Conservation (phyloP, 2,888 invertebrate species). For the Zeuzera pyrina region DNA sequence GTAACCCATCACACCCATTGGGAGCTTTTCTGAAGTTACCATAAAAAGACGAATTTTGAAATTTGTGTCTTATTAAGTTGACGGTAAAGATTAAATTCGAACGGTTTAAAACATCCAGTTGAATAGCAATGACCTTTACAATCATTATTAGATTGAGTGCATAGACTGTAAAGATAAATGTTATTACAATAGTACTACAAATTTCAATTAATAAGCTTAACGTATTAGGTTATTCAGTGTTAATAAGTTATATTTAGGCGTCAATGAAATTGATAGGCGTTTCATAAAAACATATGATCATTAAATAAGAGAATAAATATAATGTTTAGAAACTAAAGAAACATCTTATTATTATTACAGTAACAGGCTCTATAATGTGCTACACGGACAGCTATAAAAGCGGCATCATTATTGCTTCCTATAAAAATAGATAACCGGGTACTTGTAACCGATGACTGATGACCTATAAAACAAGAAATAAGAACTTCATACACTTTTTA, state of each 20-base stretch:
- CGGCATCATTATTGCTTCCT: slow-evolving; percentile 23
- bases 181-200: neutral
- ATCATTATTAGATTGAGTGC: slow-evolving; percentile 33
- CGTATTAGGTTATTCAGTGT: too few relatives aligned
- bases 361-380: slow-evolving; percentile 13
- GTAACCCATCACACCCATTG: slow-evolving; percentile 56
- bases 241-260: too few relatives aligned
- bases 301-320: too few relatives aligned
- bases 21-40: slow-evolving; percentile 43
- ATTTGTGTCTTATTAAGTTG: slow-evolving; percentile 19
- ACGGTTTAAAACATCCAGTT: slow-evolving; percentile 17
- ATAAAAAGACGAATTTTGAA: slow-evolving; percentile 15
- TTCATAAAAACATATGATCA: too few relatives aligned
- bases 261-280: too few relatives aligned
- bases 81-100: slow-evolving; percentile 21
- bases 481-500: neutral
- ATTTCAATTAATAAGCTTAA: too few relatives aligned
- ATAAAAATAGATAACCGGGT: slow-evolving; percentile 20
- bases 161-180: slow-evolving; percentile 2
- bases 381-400: slow-evolving; percentile 32
- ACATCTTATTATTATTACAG: too few relatives aligned
- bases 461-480: neutral
- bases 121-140: slow-evolving; percentile 41
- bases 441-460: slow-evolving; percentile 3
- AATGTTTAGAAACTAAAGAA: too few relatives aligned